Evolutionary conservation across 64 coral and sea anemone species (phyloP), one percentile per base, ranked within the genome.

Genomic region (Cladopsammia gracilis): DNA sequence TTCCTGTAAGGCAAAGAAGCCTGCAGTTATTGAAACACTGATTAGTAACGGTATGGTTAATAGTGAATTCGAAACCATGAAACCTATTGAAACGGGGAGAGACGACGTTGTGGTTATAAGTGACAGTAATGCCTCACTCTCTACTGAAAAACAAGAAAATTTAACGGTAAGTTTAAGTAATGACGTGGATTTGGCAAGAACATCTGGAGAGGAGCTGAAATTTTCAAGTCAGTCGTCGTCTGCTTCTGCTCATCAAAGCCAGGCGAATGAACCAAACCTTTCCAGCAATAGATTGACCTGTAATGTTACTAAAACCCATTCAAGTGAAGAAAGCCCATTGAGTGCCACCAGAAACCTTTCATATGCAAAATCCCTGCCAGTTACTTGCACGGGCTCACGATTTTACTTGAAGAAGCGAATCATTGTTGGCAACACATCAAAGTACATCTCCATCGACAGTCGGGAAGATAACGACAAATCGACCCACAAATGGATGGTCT

Each of bases 401-500:
- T 99, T 99, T 19, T 99, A 99, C 70, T 46, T 99, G 5, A 99
- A 96, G 77, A 99, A 96, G 48, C 82, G 91, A 89, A 71, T 99
- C 5, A 99, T 99, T 43, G 69, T 99, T 86, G 98, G 98, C 9
- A 99, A 99, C 82, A 99, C 98, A 7, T 99, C 98, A 8, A 99
- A 99, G 44, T 99, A 96, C 71, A 94, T 99, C 61, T 58, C 92
- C 20, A 79, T 92, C 57, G 98, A 99, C 53, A 93, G 75, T 20
- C 94, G 94, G 52, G 98, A 99, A 60, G 81, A 75, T 9, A 92
- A 99, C 79, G 98, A 99, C 57, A 99, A 91, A 79, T 96, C 98
- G 0, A 99, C 98, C 10, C 98, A 99, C 76, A 99, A 99, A 42
- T 99, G 98, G 98, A 99, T 99, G 98, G 85, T 99, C 24, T 99